phyloP scores from a whole-genome alignment of 2,888 invertebrate species.

The Scotopteryx bipunctaria region DNA sequence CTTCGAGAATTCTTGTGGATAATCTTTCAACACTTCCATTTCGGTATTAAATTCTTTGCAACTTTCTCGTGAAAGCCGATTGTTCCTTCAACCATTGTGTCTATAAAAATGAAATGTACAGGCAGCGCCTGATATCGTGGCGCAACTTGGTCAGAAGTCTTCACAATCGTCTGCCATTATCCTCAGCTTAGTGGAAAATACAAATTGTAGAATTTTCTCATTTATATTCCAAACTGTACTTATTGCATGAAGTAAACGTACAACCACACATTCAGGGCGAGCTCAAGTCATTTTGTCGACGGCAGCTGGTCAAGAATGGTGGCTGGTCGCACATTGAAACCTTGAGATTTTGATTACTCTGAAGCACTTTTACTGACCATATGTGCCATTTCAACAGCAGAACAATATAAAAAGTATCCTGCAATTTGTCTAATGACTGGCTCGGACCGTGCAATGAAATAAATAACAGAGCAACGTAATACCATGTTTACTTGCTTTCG shows the following conservation, averaged over 20 bases:
- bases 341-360: too few relatives aligned
- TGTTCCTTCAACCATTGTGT: slow-evolving; percentile 19
- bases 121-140: neutral
- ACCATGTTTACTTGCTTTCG: slow-evolving; percentile 16
- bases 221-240: too few relatives aligned
- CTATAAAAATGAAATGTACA: slow-evolving; percentile 16
- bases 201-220: too few relatives aligned
- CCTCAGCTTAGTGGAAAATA: too few relatives aligned
- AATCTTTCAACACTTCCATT: slow-evolving; percentile 39
- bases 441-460: slow-evolving; percentile 16
- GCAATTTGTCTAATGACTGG: slow-evolving; percentile 27
- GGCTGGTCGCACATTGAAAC: too few relatives aligned
- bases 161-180: too few relatives aligned
- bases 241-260: too few relatives aligned
- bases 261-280: too few relatives aligned
- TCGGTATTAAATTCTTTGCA: slow-evolving; percentile 29
- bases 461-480: slow-evolving; percentile 24
- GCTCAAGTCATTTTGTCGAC: too few relatives aligned
- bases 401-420: slow-evolving; percentile 6
- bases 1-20: slow-evolving; percentile 43
- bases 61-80: slow-evolving; percentile 25
- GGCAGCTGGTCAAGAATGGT: too few relatives aligned
- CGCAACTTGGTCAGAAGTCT: neutral
- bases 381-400: neutral
- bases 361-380: neutral